A percentile compares a stretch with the other conserved stretches of the same genome.
Evolutionary conservation across 2,888 invertebrate genomes (phyloP).

Genomic region (Parnassius orleans): DNA sequence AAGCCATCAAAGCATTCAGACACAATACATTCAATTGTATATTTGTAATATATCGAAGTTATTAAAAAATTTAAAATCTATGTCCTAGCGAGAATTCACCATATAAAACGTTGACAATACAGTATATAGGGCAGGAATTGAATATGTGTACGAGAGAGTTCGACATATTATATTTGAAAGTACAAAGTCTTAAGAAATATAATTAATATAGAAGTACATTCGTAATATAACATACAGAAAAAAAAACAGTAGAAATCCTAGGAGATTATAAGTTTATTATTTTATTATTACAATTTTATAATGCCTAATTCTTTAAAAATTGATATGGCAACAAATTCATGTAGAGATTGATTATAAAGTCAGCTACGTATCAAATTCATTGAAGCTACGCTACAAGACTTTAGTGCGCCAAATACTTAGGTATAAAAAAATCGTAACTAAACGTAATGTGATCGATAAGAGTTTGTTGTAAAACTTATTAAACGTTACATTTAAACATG

Average conservation of each 20-base stretch:
- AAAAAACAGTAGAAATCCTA: slow-evolving; percentile 65
- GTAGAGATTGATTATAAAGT: slow-evolving; percentile 28
- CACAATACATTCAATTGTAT: not conserved
- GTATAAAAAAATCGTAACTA: slow-evolving; percentile 18
- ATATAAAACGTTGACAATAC: slow-evolving; percentile 14
- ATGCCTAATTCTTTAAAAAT: slow-evolving; percentile 34
- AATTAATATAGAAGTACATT: slow-evolving; percentile 33
- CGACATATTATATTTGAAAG: slow-evolving; percentile 24
- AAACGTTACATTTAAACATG: too few relatives aligned
- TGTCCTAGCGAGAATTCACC: slow-evolving; percentile 14
- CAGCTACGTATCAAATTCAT: slow-evolving; percentile 29
- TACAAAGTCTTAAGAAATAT: slow-evolving; percentile 29
- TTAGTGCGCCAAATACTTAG: slow-evolving; percentile 8
- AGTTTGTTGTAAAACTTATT: too few relatives aligned
- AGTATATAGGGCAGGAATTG: slow-evolving; percentile 26
- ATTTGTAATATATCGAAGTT: not conserved
- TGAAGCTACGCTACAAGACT: slow-evolving; percentile 16
- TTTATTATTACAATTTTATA: slow-evolving; percentile 44
- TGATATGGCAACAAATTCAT: slow-evolving; percentile 44
- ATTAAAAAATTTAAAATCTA: not conserved
- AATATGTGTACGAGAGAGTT: slow-evolving; percentile 17
- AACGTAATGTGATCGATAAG: not conserved
- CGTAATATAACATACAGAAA: slow-evolving; percentile 37
- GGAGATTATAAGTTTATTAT: slow-evolving; percentile 51
- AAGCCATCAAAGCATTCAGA: not conserved